These are phyloP conservation scores for Scaeva pyrastri DNA, from an alignment of 2,888 invertebrate species.

Conservation along the genomic window DNA sequence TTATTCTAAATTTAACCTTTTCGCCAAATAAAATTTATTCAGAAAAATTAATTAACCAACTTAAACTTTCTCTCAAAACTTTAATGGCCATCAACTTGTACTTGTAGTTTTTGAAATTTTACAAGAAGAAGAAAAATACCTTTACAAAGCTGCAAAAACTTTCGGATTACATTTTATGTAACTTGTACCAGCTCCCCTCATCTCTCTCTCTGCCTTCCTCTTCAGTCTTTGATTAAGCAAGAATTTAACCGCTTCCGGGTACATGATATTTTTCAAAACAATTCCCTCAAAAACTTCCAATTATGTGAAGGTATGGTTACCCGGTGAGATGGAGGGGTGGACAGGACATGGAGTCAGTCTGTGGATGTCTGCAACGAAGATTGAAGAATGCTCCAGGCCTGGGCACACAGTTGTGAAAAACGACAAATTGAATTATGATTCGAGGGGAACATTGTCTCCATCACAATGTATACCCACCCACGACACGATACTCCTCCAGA, in stretches of 20 bases:
- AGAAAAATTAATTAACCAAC: slow-evolving; percentile 5
- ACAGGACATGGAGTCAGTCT: too few species aligned
- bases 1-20: too few species aligned
- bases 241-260: slow-evolving; percentile 15
- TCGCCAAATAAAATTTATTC: not conserved
- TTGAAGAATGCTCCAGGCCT: not conserved
- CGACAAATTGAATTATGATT: slow-evolving; percentile 68
- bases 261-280: slow-evolving; percentile 25
- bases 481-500: slow-evolving; percentile 20
- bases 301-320: slow-evolving; percentile 41
- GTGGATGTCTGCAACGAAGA: not conserved
- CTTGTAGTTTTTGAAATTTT: not conserved
- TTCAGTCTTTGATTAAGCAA: not conserved
- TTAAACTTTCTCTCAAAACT: not conserved
- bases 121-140: not conserved
- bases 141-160: not conserved
- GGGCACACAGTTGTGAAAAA: slow-evolving; percentile 1
- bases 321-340: not conserved
- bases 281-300: slow-evolving; percentile 48
- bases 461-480: too few species aligned
- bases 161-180: too few species aligned
- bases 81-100: not conserved
- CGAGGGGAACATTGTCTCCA: slow-evolving; percentile 20
- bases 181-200: too few species aligned
- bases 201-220: not conserved